A percentile compares a stretch with the other conserved stretches of the same genome.
These are phyloP conservation scores for Apamea crenata DNA, from an alignment of 2,888 invertebrate species.

Conservation along the genomic window DNA sequence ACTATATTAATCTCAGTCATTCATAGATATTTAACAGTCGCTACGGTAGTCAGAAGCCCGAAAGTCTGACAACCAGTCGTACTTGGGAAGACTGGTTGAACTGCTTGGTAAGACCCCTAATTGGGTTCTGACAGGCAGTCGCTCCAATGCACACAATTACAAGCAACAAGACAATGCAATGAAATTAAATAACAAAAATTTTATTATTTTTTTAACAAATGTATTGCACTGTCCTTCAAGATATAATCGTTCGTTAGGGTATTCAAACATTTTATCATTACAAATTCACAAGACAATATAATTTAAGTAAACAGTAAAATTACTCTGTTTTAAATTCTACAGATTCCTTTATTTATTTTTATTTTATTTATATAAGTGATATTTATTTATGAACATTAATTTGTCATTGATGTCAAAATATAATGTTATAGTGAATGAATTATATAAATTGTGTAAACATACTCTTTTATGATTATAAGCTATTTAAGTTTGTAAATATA, in stretches of 20 bases:
- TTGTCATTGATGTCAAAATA: neutral
- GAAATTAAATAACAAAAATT: no score
- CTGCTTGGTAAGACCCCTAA: neutral
- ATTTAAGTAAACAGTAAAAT: neutral
- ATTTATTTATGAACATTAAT: neutral
- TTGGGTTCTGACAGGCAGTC: neutral
- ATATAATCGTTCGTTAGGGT: neutral
- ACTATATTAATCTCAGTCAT: neutral
- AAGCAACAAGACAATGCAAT: no score
- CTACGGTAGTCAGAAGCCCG: neutral
- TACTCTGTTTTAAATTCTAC: neutral
- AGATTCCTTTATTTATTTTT: neutral
- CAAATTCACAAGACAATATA: neutral
- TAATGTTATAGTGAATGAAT: neutral
- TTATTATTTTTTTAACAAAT: neutral
- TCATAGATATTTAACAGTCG: neutral
- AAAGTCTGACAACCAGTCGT: neutral
- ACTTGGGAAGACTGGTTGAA: no score
- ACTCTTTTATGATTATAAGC: neutral
- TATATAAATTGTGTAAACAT: neutral
- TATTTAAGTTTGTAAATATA: conserved; percentile 50
- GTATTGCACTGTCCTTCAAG: conserved; percentile 8
- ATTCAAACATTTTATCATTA: neutral
- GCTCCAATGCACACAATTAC: neutral
- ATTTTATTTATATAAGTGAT: neutral